Evolutionary conservation across 1,140 invertebrate genomes (phyloP).

Genomic region (Apis florea): DNA sequence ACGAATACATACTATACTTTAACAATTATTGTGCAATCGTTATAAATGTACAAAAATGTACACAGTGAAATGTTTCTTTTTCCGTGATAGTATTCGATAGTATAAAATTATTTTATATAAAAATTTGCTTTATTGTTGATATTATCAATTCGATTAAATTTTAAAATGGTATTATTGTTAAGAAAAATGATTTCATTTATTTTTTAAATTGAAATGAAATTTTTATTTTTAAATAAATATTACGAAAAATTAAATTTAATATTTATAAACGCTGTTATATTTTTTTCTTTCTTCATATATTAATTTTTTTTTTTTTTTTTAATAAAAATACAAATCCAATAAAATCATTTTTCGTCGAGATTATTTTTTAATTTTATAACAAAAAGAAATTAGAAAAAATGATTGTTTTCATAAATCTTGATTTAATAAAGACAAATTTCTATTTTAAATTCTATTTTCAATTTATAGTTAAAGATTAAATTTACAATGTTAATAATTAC

Average conservation of each 20-base stretch:
- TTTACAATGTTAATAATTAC: background rate
- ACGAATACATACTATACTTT: background rate
- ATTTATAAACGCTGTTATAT: too few relatives aligned
- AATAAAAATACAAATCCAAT: too few relatives aligned
- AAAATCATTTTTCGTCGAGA: too few relatives aligned
- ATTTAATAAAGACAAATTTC: too few relatives aligned
- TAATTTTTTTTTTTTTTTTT: too few relatives aligned
- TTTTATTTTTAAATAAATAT: background rate
- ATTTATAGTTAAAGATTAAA: background rate
- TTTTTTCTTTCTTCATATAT: too few relatives aligned
- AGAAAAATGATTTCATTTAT: background rate
- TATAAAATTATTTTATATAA: background rate
- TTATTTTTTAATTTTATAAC: too few relatives aligned
- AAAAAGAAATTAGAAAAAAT: too few relatives aligned
- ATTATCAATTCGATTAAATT: background rate
- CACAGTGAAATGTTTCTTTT: background rate
- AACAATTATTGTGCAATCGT: background rate
- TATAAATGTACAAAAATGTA: too few relatives aligned
- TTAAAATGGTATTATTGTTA: background rate
- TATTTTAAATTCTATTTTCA: too few relatives aligned
- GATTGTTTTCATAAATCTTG: too few relatives aligned
- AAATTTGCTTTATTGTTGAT: background rate
- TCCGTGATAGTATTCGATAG: background rate
- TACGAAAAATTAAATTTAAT: too few relatives aligned
- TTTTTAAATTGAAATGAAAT: background rate